Percentiles rank a stretch among this genome's conserved stretches.
phyloP scores from a whole-genome alignment of 2,113 vertebrate genomes.

The Lepus europaeus region DNA sequence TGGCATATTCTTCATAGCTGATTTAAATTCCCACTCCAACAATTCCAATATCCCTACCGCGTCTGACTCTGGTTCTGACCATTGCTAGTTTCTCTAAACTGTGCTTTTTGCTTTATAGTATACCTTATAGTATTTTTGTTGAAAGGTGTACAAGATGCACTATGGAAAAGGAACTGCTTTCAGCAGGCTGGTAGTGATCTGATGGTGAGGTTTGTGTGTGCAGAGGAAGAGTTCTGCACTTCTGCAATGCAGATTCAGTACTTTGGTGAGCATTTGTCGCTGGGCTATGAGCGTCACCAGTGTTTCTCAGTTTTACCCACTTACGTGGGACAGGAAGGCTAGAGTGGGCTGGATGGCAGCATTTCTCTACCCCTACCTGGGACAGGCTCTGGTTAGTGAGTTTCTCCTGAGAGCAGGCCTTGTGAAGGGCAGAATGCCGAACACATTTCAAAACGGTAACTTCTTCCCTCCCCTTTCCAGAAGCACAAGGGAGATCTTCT shows the following conservation, averaged over 20 bases:
- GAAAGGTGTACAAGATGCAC: background rate
- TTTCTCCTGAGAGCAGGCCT: background rate
- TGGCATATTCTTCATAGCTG: background rate
- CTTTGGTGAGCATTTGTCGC: background rate
- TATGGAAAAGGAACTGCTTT: background rate
- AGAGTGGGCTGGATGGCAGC: background rate
- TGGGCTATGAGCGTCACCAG: background rate
- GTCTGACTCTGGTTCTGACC: background rate
- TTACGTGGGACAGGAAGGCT: background rate
- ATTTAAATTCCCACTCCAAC: background rate
- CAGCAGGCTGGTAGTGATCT: background rate
- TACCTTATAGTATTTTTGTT: background rate
- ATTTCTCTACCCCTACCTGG: background rate
- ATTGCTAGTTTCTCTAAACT: background rate
- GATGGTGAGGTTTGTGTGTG: background rate
- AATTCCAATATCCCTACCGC: background rate
- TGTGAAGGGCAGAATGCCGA: background rate
- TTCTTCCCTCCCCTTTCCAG: background rate
- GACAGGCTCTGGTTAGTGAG: background rate
- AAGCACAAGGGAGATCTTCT: background rate
- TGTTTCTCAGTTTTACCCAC: background rate
- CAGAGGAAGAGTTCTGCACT: too few species aligned
- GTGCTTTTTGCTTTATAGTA: background rate
- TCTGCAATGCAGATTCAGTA: background rate
- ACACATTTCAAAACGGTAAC: background rate